Evolutionary conservation across 2,113 vertebrate genomes (phyloP).

Genomic region (Tenrec ecaudatus): DNA sequence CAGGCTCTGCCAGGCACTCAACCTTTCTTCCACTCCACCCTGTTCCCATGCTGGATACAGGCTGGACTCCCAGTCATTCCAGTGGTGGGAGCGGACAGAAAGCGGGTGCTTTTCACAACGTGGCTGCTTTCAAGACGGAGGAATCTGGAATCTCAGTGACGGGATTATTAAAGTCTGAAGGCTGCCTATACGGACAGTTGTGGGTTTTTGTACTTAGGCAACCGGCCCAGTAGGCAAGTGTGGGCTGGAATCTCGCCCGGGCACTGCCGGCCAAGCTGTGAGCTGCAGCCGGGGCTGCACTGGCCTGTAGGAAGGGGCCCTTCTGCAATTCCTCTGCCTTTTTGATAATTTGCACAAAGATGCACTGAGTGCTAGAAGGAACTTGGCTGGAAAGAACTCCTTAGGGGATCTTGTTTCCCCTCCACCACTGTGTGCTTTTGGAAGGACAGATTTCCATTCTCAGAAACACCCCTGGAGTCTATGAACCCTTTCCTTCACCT

Average conservation of each 20-base stretch:
- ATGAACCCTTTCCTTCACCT: not conserved
- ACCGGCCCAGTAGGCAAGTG: slow-evolving; percentile 71
- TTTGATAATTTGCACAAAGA: slow-evolving; percentile 56
- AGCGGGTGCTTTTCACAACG: slow-evolving; percentile 32
- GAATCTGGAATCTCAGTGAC: slow-evolving; percentile 62
- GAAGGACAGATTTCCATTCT: not conserved
- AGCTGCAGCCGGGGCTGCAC: slow-evolving; percentile 52
- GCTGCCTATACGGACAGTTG: slow-evolving; percentile 62
- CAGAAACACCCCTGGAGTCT: not conserved
- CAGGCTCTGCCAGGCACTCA: not conserved
- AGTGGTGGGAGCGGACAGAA: slow-evolving; percentile 51
- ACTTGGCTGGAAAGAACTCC: not conserved
- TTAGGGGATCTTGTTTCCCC: not conserved
- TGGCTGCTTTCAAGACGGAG: slow-evolving; percentile 61
- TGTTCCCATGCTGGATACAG: slow-evolving; percentile 22
- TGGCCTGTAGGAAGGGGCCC: slow-evolving; percentile 24
- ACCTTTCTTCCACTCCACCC: not conserved
- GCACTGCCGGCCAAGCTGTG: slow-evolving; percentile 61
- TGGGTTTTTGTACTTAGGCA: slow-evolving; percentile 76
- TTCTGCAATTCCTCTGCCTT: slow-evolving; percentile 57
- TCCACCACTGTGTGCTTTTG: too few relatives aligned
- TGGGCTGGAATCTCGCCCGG: slow-evolving; percentile 74
- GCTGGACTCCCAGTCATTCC: slow-evolving; percentile 24
- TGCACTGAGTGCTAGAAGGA: slow-evolving; percentile 15
- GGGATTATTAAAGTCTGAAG: slow-evolving; percentile 67